These are phyloP conservation scores for Caranx ignobilis DNA, from an alignment of 2,113 vertebrate species.

Conservation along the genomic window DNA sequence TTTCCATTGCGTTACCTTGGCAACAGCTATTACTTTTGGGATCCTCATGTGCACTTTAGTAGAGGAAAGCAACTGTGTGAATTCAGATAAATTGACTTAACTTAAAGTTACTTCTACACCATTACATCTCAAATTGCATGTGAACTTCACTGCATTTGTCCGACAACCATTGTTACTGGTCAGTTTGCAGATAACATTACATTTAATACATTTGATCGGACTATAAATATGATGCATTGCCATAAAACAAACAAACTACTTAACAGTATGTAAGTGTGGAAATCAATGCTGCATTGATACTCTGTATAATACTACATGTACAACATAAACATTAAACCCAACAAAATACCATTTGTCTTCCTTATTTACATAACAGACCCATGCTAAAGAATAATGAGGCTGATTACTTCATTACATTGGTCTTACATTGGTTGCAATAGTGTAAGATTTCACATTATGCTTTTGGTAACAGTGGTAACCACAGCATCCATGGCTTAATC, in stretches of 20 bases:
- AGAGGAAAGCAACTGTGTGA: too few relatives aligned
- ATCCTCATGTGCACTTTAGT: neutral
- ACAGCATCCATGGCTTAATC: neutral
- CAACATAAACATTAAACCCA: neutral
- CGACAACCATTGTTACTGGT: neutral
- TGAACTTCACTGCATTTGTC: neutral
- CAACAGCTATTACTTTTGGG: neutral
- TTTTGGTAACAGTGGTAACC: conserved; percentile 1
- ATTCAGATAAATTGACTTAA: too few relatives aligned
- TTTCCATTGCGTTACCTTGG: neutral
- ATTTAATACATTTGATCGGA: neutral
- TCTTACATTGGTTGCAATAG: neutral
- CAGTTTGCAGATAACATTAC: neutral
- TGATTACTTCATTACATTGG: neutral
- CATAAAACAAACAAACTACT: neutral
- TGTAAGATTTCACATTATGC: neutral
- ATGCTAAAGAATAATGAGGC: neutral
- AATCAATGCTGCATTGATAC: too few relatives aligned
- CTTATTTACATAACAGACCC: neutral
- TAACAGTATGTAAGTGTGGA: neutral
- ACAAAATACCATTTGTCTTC: neutral
- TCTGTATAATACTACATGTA: neutral
- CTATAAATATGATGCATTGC: neutral
- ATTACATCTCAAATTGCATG: neutral
- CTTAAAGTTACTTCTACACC: neutral